Conservation (phyloP, 2,888 invertebrate genomes). For the Leptinotarsa tumamoca region DNA sequence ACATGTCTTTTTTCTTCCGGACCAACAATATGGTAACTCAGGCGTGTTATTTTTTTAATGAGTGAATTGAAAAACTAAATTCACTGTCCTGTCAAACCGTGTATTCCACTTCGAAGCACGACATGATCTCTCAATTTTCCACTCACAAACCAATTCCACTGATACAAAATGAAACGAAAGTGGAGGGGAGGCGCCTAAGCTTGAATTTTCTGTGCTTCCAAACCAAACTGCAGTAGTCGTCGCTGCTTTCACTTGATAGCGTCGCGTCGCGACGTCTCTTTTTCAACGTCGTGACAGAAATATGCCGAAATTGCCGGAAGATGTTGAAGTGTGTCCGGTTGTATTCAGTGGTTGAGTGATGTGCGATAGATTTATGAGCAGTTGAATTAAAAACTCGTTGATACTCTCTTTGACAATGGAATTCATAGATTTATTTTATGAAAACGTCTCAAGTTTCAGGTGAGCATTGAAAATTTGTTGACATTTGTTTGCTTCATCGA, state of each 20-base stretch:
- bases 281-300: not conserved
- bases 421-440: not conserved
- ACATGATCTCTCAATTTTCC: not conserved
- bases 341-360: constrained; percentile 6
- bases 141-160: constrained; percentile 13
- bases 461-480: not conserved
- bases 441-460: not conserved
- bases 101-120: not conserved
- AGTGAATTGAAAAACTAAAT: not conserved
- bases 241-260: not conserved
- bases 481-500: not conserved
- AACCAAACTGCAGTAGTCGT: constrained; percentile 12
- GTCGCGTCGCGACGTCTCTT: not conserved
- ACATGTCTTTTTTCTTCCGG: too few species aligned
- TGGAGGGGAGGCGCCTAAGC: constrained; percentile 10
- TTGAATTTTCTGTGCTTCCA: constrained; percentile 9
- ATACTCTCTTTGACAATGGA: not conserved
- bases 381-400: not conserved
- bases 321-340: not conserved
- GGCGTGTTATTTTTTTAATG: too few species aligned
- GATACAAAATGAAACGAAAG: constrained; percentile 8
- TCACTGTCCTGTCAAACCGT: not conserved
- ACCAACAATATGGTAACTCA: too few species aligned
- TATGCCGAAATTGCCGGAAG: not conserved
- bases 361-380: constrained; percentile 1